These are phyloP conservation scores for Flabesymbios commensalis DNA, from an alignment of 2,888 invertebrate genomes.

Conservation along the genomic window DNA sequence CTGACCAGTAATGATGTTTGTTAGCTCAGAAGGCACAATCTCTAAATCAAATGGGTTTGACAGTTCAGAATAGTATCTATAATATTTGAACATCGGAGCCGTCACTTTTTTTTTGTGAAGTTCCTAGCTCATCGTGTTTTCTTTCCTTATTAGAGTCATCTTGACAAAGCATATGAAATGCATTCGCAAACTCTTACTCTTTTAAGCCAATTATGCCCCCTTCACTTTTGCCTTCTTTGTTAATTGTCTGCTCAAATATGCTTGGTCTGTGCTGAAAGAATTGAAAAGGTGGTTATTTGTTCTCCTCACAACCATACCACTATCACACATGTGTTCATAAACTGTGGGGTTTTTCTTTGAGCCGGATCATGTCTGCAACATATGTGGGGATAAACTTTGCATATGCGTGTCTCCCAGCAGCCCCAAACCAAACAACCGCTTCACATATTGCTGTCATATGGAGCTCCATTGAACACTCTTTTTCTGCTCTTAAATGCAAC, in stretches of 20 bases:
- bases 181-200: no score
- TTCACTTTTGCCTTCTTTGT: constrained; percentile 5
- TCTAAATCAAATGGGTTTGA: no score
- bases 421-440: neutral
- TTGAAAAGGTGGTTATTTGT: neutral
- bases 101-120: no score
- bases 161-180: no score
- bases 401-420: neutral
- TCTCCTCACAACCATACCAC: neutral
- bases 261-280: neutral
- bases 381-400: constrained; percentile 1
- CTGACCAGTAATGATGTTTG: no score
- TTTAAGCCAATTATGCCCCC: constrained; percentile 1
- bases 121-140: no score
- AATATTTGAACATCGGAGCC: no score
- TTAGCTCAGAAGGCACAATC: no score
- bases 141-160: no score
- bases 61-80: no score
- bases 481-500: constrained; percentile 1
- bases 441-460: neutral
- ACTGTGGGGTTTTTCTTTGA: neutral
- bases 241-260: constrained; percentile 7
- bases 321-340: neutral
- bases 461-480: neutral
- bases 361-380: neutral